Base-by-base conservation (phyloP, 2,888 invertebrate species). In the Microctonus brassicae region DNA sequence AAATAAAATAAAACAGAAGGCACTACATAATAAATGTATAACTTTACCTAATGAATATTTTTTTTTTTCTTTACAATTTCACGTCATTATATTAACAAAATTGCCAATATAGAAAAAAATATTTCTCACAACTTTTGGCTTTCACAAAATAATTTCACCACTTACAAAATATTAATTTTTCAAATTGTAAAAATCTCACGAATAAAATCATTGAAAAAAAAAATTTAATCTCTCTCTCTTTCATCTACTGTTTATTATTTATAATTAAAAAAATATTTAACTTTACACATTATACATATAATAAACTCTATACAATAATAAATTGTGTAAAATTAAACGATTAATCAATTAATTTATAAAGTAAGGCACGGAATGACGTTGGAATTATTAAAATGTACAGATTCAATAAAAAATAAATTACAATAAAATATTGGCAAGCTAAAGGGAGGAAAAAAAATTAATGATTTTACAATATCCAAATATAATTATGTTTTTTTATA, bases 311-410 rank as follows among this genome's bases (percentile, higher is more conserved):
- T 58, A 58, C 34, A 58, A 58, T 33, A 34, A 29, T 64, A 67
- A 58, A 58, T 34, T 58, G 33, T 58, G 58, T 29, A 58, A 58
- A 33, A 33, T 58, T 58, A 33, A 58, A 58, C 58, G 58, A 58
- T 33, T 58, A 29, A 58, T 34, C 33, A 24, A 26, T 58, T 42
- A 55, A 66, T 58, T 67, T 60, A 63, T 36, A 63, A 60, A 10
- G 9, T 61, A 71, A 73, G 63, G 69, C 73, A 75, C 55, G 62
- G 60, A 66, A 57, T 67, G 67, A 34, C 42, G 13, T 39, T 62
- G 39, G 22, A 57, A 42, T 62, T 55, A 36, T 47, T n/a, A 68
- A 57, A 57, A 68, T 36, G 34, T 36, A 61, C 26, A 36, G 36
- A 42, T 22, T 58, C n/a, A n/a, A n/a, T n/a, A n/a, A n/a, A n/a